Evolutionary conservation across 2,113 vertebrate genomes (phyloP).

Genomic region (Cyrtonyx montezumae): DNA sequence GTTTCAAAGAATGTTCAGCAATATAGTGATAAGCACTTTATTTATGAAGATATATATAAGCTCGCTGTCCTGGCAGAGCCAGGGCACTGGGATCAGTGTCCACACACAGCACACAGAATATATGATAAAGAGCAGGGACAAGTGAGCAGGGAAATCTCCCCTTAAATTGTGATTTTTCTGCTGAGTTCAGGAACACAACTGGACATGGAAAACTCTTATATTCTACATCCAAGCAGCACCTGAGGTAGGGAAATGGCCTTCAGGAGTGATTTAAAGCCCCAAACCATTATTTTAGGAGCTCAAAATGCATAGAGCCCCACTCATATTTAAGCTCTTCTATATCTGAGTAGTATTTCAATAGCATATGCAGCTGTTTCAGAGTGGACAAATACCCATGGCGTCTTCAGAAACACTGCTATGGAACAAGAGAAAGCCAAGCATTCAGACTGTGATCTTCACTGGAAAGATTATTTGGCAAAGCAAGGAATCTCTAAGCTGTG

Average conservation of each 20-base stretch:
- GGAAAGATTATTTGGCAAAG: background rate
- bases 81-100: background rate
- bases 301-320: background rate
- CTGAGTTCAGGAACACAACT: background rate
- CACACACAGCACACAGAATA: background rate
- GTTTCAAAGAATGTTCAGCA: too few relatives aligned
- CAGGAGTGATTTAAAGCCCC: background rate
- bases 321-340: background rate
- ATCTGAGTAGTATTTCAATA: background rate
- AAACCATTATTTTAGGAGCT: background rate
- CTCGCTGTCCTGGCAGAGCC: background rate
- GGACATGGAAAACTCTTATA: background rate
- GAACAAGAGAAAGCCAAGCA: background rate
- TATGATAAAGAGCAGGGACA: background rate
- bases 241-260: background rate
- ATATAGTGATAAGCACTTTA: too few relatives aligned
- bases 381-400: background rate
- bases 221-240: fast-evolving
- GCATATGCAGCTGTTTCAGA: background rate
- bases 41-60: too few relatives aligned
- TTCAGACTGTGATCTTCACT: background rate
- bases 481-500: background rate
- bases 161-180: background rate
- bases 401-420: conserved; percentile 2
- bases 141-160: background rate